phyloP scores from a whole-genome alignment of 2,113 vertebrate genomes.

The Edolisoma coerulescens region DNA sequence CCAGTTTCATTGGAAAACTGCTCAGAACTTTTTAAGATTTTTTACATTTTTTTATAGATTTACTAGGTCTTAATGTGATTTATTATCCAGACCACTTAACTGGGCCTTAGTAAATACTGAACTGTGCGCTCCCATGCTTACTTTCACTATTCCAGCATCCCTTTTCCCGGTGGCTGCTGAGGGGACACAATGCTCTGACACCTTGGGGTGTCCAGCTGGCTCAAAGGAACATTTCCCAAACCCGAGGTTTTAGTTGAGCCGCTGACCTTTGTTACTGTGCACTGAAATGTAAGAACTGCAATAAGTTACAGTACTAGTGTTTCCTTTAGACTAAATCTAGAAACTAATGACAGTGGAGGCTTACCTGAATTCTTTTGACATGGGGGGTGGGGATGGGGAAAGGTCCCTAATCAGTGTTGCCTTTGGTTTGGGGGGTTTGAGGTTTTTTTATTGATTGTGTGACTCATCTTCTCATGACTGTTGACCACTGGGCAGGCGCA shows the following conservation, averaged over 20 bases:
- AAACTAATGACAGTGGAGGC: background rate
- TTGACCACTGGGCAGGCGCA: accelerated
- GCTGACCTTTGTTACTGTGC: slow-evolving; percentile 25
- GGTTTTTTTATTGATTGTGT: background rate
- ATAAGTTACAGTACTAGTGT: background rate
- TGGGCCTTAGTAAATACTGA: slow-evolving; percentile 37
- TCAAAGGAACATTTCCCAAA: background rate
- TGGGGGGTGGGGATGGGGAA: background rate
- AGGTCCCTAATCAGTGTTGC: background rate
- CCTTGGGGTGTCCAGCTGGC: background rate
- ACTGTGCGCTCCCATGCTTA: background rate
- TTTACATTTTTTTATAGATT: slow-evolving; percentile 49
- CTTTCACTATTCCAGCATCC: background rate
- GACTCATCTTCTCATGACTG: background rate
- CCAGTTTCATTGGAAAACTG: slow-evolving; percentile 16
- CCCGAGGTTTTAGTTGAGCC: background rate
- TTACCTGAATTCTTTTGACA: background rate
- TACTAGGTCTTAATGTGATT: slow-evolving; percentile 27
- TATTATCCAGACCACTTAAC: background rate
- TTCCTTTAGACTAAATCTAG: background rate
- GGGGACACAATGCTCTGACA: background rate
- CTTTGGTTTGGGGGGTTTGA: background rate
- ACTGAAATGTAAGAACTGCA: slow-evolving; percentile 12
- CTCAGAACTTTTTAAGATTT: slow-evolving; percentile 53
- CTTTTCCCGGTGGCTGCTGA: background rate